Evolutionary conservation across 23 tunicate species (phyloP).

Genomic region (Ciona savignyi): DNA sequence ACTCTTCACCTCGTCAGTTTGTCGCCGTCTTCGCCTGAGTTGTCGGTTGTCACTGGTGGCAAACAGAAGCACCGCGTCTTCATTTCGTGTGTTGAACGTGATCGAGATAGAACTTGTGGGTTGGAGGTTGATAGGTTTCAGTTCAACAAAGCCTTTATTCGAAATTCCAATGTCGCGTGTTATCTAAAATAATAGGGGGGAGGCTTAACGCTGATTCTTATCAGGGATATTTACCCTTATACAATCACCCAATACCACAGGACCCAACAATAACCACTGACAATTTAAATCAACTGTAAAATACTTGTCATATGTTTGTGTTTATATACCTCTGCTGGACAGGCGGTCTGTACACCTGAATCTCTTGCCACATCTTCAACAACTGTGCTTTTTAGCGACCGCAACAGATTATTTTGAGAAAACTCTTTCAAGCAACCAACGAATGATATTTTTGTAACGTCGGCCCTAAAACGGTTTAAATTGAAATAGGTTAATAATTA

Average conservation of each 20-base stretch:
- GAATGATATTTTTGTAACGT: constrained; percentile 37
- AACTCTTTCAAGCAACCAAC: constrained; percentile 69
- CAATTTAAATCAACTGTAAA: no score
- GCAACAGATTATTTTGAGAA: constrained; percentile 4
- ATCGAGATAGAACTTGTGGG: constrained; percentile 39
- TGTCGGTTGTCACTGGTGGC: constrained; percentile 13
- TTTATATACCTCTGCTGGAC: constrained; percentile 66
- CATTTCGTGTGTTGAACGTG: constrained; percentile 59
- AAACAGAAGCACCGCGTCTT: constrained; percentile 57
- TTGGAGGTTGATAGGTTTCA: constrained; percentile 37
- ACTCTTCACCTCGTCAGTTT: constrained; percentile 17
- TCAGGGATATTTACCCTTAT: no score
- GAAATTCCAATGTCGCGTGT: constrained; percentile 47
- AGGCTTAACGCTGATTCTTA: no score
- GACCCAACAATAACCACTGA: no score
- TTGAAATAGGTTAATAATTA: no score
- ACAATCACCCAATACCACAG: no score
- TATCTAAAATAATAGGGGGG: no score
- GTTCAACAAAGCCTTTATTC: constrained; percentile 47
- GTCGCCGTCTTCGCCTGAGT: constrained; percentile 8
- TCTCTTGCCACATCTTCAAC: constrained; percentile 25
- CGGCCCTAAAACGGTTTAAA: constrained; percentile 37
- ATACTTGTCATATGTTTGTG: no score
- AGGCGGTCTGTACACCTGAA: constrained; percentile 37
- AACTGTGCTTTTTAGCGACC: constrained; percentile 19